Percentiles rank a stretch among this genome's conserved stretches.
phyloP scores from a whole-genome alignment of 2,113 vertebrate genomes.

The Podilymbus podiceps region DNA sequence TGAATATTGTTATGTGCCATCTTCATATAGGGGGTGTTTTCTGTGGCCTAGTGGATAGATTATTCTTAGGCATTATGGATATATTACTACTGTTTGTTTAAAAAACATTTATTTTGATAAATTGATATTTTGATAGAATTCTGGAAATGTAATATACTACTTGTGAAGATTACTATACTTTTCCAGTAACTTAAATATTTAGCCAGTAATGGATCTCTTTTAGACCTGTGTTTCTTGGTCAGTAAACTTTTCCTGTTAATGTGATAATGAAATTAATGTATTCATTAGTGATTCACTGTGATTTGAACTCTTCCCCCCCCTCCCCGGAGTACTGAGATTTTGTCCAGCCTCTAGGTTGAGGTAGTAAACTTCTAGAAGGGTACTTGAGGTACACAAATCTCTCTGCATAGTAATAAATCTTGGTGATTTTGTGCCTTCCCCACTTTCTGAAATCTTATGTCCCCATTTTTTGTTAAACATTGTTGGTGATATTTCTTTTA shows the following conservation, averaged over 20 bases:
- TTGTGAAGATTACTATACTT: background rate
- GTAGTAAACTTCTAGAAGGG: background rate
- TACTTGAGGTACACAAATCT: background rate
- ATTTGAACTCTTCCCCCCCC: too few relatives aligned
- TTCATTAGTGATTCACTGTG: too few relatives aligned
- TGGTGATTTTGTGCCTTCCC: background rate
- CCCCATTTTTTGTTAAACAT: background rate
- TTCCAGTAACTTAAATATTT: background rate
- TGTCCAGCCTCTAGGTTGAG: background rate
- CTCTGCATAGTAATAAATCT: background rate
- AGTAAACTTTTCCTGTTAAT: background rate
- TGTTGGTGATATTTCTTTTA: background rate
- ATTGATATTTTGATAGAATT: background rate
- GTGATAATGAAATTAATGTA: background rate
- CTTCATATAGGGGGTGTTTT: background rate
- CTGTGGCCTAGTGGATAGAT: background rate
- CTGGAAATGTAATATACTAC: background rate
- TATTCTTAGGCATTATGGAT: background rate
- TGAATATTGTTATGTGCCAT: rapidly evolving
- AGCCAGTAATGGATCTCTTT: background rate
- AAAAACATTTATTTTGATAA: too few relatives aligned
- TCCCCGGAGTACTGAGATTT: background rate
- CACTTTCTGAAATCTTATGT: background rate
- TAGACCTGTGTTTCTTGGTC: background rate
- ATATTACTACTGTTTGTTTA: background rate